Evolutionary conservation across 2,113 vertebrate species (phyloP).

Genomic region (Prunella fulvescens): DNA sequence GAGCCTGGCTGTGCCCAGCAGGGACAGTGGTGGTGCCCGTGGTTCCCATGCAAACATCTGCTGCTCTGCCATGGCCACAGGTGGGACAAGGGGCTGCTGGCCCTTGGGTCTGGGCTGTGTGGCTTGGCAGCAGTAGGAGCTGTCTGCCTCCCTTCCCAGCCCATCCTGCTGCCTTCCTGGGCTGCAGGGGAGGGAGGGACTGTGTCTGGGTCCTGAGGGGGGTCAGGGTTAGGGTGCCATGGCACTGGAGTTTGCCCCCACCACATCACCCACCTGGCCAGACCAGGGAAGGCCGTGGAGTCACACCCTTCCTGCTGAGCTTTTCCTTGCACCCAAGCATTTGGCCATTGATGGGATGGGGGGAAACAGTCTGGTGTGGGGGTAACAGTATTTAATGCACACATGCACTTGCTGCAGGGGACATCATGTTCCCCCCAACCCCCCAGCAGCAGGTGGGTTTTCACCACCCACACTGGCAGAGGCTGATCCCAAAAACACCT

Average conservation of each 20-base stretch:
- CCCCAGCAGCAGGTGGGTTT: neutral
- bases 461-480: neutral
- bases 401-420: neutral
- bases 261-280: neutral
- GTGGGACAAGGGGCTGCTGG: neutral
- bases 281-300: neutral
- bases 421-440: accelerated
- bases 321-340: neutral
- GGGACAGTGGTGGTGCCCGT: neutral
- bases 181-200: neutral
- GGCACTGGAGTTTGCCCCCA: neutral
- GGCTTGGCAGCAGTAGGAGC: neutral
- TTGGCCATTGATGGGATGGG: neutral
- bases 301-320: neutral
- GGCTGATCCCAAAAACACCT: neutral
- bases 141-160: neutral
- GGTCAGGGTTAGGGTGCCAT: neutral
- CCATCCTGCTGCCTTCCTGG: neutral
- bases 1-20: neutral
- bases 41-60: neutral
- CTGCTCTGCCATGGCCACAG: neutral
- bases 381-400: neutral
- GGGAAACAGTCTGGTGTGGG: neutral
- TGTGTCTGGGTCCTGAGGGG: neutral
- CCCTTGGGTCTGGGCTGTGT: neutral